Conservation (phyloP, 37 sponge, comb jelly and placozoan genomes). For the Beroe forskalii region DNA sequence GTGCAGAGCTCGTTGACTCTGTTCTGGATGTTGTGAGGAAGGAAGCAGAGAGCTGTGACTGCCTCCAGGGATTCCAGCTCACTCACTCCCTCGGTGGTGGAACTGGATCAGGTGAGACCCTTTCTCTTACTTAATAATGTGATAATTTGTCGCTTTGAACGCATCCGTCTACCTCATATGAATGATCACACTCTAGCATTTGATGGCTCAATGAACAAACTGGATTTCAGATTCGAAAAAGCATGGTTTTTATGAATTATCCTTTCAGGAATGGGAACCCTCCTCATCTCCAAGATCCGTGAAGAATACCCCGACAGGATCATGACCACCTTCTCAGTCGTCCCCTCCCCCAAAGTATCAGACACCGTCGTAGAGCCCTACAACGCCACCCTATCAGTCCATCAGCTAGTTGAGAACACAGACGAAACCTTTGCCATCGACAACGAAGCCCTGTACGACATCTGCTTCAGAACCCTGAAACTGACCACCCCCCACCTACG, state of each 20-base stretch:
- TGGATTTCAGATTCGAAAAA: no score
- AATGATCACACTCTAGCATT: no score
- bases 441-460: conserved; percentile 99
- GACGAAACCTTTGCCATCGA: conserved; percentile 71
- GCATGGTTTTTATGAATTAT: background rate
- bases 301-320: conserved; percentile 69
- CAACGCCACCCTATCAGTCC: conserved; percentile 67
- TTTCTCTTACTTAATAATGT: conserved; percentile 47
- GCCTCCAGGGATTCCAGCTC: conserved; percentile 99
- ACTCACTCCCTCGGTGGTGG: conserved; percentile 99
- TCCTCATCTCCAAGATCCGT: conserved; percentile 64
- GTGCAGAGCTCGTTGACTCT: conserved; percentile 94
- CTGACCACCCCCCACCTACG: conserved; percentile 67
- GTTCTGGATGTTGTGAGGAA: conserved; percentile 97
- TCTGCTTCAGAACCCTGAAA: conserved; percentile 78
- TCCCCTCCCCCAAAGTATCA: conserved; percentile 74
- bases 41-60: conserved; percentile 99
- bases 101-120: conserved; percentile 97
- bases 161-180: no score
- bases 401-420: conserved; percentile 67
- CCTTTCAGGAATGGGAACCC: conserved; percentile 48
- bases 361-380: conserved; percentile 77
- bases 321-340: conserved; percentile 70
- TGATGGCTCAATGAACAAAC: no score
- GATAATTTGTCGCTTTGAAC: no score